These are phyloP conservation scores for Cherax quadricarinatus DNA, from an alignment of 1,140 invertebrate genomes.

Conservation along the genomic window DNA sequence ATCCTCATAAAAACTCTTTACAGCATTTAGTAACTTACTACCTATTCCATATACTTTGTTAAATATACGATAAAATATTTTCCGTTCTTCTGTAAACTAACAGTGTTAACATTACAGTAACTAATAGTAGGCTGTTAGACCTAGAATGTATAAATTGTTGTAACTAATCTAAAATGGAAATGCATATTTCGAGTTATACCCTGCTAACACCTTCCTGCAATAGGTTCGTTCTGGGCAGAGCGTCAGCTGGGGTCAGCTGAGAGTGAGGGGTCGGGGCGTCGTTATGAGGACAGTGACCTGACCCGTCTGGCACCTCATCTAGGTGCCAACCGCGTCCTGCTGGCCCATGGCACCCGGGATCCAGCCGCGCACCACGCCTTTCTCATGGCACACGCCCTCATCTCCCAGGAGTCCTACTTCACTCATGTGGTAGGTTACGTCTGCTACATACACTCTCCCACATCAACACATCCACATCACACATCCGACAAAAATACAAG, in stretches of 20 bases:
- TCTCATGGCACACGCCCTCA: slow-evolving; percentile 65
- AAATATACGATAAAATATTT: no score
- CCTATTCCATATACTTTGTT: no score
- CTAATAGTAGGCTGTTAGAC: no score
- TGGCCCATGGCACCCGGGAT: slow-evolving; percentile 62
- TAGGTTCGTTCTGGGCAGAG: slow-evolving; percentile 65
- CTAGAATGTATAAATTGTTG: no score
- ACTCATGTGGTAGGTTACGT: slow-evolving; percentile 54
- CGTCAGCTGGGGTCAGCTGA: slow-evolving; percentile 44
- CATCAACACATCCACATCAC: neutral
- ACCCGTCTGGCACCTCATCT: slow-evolving; percentile 50
- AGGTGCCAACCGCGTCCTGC: slow-evolving; percentile 30
- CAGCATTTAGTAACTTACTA: no score
- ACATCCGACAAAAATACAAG: no score
- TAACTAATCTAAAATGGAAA: no score
- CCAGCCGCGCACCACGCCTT: slow-evolving; percentile 66
- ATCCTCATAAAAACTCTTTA: no score
- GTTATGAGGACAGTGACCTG: slow-evolving; percentile 66
- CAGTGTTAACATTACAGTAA: no score
- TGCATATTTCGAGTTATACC: no score
- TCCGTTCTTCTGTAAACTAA: no score
- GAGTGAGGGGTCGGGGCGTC: slow-evolving; percentile 46
- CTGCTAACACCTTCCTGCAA: no score
- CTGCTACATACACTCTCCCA: neutral
- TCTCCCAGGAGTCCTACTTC: slow-evolving; percentile 43